Percentiles rank a stretch among this genome's conserved stretches.
Evolutionary conservation across 2,797 vertebrate genomes (phyloP).

Genomic region (Triplophysa bombifrons): DNA sequence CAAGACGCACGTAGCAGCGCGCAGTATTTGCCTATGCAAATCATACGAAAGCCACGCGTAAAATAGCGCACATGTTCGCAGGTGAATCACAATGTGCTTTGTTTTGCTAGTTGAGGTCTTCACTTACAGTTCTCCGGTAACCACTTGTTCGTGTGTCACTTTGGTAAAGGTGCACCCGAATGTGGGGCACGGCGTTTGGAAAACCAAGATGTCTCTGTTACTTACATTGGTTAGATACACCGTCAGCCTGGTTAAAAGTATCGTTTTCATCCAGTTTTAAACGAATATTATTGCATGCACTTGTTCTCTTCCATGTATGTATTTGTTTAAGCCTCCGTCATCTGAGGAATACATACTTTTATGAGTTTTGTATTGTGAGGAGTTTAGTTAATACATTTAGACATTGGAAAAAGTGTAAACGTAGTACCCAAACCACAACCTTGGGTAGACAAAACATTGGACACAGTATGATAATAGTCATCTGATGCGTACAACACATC

Average conservation of each 20-base stretch:
- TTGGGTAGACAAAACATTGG: neutral
- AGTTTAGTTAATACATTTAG: neutral
- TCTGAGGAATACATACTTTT: neutral
- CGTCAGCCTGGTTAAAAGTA: neutral
- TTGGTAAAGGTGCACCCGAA: neutral
- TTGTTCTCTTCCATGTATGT: neutral
- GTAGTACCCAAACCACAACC: neutral
- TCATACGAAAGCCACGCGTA: constrained; percentile 6
- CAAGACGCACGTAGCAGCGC: constrained; percentile 22
- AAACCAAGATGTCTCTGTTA: neutral
- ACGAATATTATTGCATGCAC: neutral
- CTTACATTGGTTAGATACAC: neutral
- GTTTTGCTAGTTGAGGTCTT: constrained; percentile 2
- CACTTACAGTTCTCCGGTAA: constrained; percentile 14
- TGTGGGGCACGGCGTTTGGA: neutral
- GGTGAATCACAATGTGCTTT: neutral
- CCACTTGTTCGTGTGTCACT: constrained; percentile 27
- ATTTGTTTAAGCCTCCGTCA: neutral
- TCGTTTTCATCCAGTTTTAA: no score
- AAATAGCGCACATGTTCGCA: constrained; percentile 16
- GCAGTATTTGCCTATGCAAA: constrained; percentile 52
- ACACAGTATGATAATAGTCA: neutral
- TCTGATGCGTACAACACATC: neutral
- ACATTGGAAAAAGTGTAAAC: neutral
- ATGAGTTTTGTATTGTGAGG: no score